These are phyloP conservation scores for sheep (Ovis aries) DNA, from an alignment of 2,113 vertebrate genomes.

Conservation along the genomic window DNA sequence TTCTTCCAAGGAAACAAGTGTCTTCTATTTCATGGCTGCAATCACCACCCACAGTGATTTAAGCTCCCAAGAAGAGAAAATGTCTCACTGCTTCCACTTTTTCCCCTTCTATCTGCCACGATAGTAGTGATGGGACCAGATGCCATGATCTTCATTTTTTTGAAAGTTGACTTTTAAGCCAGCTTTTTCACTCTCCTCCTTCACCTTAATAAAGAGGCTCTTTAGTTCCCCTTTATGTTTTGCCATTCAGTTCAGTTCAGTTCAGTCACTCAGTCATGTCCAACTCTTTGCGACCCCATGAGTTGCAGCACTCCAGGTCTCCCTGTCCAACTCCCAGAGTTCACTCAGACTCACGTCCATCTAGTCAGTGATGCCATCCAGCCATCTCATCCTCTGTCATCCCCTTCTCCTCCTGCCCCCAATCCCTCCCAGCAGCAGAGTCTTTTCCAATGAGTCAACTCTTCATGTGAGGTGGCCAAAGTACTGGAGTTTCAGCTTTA, in stretches of 20 bases:
- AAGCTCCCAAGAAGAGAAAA: neutral
- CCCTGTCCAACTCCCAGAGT: no score
- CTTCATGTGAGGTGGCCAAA: no score
- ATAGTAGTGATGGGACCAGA: neutral
- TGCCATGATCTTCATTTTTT: neutral
- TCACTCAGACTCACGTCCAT: no score
- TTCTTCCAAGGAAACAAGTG: neutral
- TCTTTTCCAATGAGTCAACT: no score
- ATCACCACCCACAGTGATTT: neutral
- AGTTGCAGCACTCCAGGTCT: no score
- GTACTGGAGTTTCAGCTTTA: no score
- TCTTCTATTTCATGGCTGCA: neutral
- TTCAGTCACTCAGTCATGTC: no score
- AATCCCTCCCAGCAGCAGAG: no score
- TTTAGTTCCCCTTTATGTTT: neutral
- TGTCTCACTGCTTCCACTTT: neutral
- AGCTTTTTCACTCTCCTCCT: neutral
- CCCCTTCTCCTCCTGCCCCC: no score
- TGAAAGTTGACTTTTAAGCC: neutral
- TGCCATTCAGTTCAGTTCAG: neutral
- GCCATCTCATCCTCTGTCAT: no score
- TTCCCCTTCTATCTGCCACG: neutral
- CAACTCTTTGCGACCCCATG: no score
- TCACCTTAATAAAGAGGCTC: neutral
- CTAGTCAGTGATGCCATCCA: no score